Evolutionary conservation across 2,797 vertebrate genomes (phyloP), one percentile per base, ranked within the genome.

Genomic region (Epinephelus coioides): DNA sequence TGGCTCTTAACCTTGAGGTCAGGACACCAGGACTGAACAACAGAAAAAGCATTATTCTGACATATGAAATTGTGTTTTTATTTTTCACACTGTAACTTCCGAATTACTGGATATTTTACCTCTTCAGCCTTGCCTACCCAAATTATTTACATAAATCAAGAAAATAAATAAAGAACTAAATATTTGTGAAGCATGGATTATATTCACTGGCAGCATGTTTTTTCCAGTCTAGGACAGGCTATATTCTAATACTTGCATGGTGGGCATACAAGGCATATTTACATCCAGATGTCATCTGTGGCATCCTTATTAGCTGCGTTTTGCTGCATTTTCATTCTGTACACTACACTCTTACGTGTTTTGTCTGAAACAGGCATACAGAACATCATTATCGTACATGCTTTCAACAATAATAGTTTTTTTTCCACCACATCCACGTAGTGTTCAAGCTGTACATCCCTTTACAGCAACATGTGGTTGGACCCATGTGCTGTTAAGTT

Each of bases 151-250:
- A 62, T 53, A 50, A 72, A 53, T 68, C 21, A 49, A 53, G 44
- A 8, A 47, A 55, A n/a, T 15, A 57, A 71, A 44, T 57, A 40
- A 27, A 51, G 56, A 23, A 30, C 27, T 71, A 61, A 66, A 77
- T 21, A 44, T 19, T 27, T 56, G 56, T 38, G n/a, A 23, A 46
- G 57, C 19, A 43, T 6, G 18, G 49, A 69, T 44, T 47, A 27
- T 61, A 13, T 70, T 59, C 14, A 21, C 51, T 64, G 56, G n/a
- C 25, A 49, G 17, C 3, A n/a, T 59, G 21, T 34, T 59, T 61
- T 23, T 44, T 14, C 23, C 17, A 27, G 17, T 5, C 15, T 1
- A 49, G 3, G 18, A 67, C 25, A 23, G 55, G 27, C 40, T 55
- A 19, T 63, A 15, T 51, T 69, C 5, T 34, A 59, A 21, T 63